Evolutionary conservation across 2,113 vertebrate genomes (phyloP).

Genomic region (Zootoca vivipara): DNA sequence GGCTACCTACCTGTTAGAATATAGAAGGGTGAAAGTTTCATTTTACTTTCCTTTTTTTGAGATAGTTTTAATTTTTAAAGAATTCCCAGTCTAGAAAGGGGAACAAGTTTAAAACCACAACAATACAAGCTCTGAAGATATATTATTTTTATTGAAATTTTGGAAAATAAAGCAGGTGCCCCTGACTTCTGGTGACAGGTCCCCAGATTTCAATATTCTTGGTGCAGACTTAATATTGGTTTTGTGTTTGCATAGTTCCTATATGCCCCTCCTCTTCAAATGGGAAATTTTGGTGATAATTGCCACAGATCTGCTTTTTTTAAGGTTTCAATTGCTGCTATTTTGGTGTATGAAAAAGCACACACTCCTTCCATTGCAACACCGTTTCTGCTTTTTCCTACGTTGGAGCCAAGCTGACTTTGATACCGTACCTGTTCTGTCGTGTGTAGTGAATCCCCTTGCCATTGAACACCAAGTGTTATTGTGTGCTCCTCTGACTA

Average conservation of each 20-base stretch:
- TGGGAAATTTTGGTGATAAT: neutral
- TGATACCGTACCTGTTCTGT: too few relatives aligned
- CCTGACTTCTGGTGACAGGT: neutral
- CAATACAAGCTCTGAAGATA: too few relatives aligned
- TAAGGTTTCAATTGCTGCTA: neutral
- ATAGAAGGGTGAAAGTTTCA: too few relatives aligned
- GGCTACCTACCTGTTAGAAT: too few relatives aligned
- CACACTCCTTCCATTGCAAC: neutral
- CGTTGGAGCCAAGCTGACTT: neutral
- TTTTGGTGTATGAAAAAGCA: neutral
- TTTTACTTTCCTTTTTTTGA: neutral
- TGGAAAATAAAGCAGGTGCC: neutral
- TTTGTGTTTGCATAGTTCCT: neutral
- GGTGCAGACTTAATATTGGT: constrained; percentile 27
- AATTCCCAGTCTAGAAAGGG: neutral
- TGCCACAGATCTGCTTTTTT: neutral
- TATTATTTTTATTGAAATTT: neutral
- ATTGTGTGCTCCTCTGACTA: neutral
- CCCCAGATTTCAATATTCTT: rapidly evolving
- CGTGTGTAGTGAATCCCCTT: neutral
- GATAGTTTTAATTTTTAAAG: neutral
- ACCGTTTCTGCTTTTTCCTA: neutral
- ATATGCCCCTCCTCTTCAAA: too few relatives aligned
- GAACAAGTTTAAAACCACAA: neutral
- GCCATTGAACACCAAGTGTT: neutral